Percentiles rank a stretch among this genome's conserved stretches.
Evolutionary conservation across 1,140 invertebrate species (phyloP).

Genomic region (Calliphora vicina): DNA sequence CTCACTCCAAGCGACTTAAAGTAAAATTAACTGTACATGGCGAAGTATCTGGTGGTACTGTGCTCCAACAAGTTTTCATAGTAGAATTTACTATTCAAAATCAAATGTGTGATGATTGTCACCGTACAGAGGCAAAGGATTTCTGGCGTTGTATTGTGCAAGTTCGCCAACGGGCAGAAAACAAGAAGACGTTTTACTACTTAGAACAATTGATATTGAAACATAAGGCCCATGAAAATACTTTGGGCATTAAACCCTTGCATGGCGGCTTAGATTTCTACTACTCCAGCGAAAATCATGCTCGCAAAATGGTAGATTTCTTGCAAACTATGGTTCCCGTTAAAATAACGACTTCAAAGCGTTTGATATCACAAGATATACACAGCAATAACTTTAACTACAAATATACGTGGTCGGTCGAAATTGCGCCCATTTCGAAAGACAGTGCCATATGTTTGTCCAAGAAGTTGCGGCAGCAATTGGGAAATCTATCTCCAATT

Average conservation of each 20-base stretch:
- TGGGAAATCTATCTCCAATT: slow-evolving; percentile 92
- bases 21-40: slow-evolving; percentile 97
- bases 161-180: slow-evolving; percentile 85
- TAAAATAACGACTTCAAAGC: slow-evolving; percentile 89
- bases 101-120: slow-evolving; percentile 98
- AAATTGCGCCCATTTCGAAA: slow-evolving; percentile 96
- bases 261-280: slow-evolving; percentile 98
- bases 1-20: slow-evolving; percentile 97
- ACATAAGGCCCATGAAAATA: slow-evolving; percentile 90
- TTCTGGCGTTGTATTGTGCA: slow-evolving; percentile 94
- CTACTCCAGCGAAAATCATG: slow-evolving; percentile 87
- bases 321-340: slow-evolving; percentile 85
- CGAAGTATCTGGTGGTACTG: slow-evolving; percentile 85
- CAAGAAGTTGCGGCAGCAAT: slow-evolving; percentile 83
- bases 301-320: slow-evolving; percentile 96
- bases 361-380: slow-evolving; percentile 96
- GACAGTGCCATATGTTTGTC: slow-evolving; percentile 95
- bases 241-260: slow-evolving; percentile 92
- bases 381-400: slow-evolving; percentile 98
- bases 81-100: slow-evolving; percentile 91
- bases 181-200: slow-evolving; percentile 99
- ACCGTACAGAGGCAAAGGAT: slow-evolving; percentile 95
- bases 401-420: slow-evolving; percentile 92
- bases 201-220: slow-evolving; percentile 98
- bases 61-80: slow-evolving; percentile 90